Base-by-base conservation (phyloP, 2,888 invertebrate species). In the Agriopis leucophaearia region DNA sequence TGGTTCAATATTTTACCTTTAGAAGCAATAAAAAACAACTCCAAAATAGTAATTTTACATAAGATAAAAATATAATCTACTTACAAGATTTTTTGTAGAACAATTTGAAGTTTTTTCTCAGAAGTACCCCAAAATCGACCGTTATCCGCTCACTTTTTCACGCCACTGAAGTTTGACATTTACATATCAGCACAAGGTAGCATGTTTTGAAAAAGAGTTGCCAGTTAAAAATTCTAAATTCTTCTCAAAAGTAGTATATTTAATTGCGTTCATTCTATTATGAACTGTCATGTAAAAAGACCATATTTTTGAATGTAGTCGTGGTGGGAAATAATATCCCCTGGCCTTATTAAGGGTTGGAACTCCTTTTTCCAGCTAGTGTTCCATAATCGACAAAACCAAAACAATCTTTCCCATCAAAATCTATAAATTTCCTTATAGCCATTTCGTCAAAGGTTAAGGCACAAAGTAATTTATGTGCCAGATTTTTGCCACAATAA, bases 111-210 rank as follows among this genome's bases (percentile, higher is more conserved):
- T 58, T 58, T 58, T 58, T 58, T 58, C 58, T 47, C 58, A 58
- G 47, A 58, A 58, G 47, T 7, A 58, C 58, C 58, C 36, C 45
- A 64, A 64, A 64, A 27, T 36, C 59, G n/a, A 48, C 59, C 56
- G 40, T 50, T 64, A 15, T 56, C 56, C 56, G 13, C 40, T 36
- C 51, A 60, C 60, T 44, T 50, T 48, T 51, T 50, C 60, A 51
- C 60, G 60, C 50, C 60, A 60, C 60, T 60, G 60, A 45, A 60
- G 35, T 62, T 62, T 62, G 62, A 62, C 54, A 62, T 62, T 56
- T 44, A 56, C 56, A 56, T 62, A 54, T 62, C 52, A 54, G 12
- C 44, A 54, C 54, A 54, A 42, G 52, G 62, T 54, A 36, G 62
- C 45, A 44, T 54, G 44, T 54, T 55, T 62, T 54, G 18, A 44